These are phyloP conservation scores for Antrozous pallidus DNA, from an alignment of 2,797 vertebrate genomes.

Conservation along the genomic window DNA sequence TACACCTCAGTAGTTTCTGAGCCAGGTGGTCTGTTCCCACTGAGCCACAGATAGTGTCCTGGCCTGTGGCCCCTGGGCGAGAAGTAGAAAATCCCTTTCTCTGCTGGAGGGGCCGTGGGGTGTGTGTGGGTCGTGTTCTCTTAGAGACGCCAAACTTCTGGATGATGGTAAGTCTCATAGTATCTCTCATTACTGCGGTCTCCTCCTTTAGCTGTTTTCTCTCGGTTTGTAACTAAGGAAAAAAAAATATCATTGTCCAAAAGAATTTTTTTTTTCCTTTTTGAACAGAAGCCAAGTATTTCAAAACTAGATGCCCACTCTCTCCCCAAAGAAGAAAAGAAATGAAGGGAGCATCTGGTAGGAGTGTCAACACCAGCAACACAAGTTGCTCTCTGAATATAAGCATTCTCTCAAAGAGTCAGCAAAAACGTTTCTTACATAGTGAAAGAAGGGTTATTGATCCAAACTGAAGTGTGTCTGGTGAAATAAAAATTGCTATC, in stretches of 20 bases:
- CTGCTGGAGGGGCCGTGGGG: background rate
- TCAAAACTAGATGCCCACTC: background rate
- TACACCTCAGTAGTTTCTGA: background rate
- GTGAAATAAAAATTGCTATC: background rate
- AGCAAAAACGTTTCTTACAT: conserved; percentile 7
- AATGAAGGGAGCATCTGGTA: background rate
- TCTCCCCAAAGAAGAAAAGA: background rate
- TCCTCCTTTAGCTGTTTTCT: background rate
- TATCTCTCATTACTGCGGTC: background rate
- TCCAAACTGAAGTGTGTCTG: background rate
- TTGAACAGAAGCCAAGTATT: conserved; percentile 45
- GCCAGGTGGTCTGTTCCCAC: background rate
- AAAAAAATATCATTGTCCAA: background rate
- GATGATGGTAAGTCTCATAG: background rate
- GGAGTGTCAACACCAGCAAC: background rate
- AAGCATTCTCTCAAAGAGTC: background rate
- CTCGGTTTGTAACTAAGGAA: background rate
- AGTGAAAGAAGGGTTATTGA: background rate
- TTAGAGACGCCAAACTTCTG: background rate
- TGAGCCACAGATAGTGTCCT: background rate
- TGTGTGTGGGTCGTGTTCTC: conserved; percentile 3
- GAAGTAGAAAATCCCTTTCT: background rate
- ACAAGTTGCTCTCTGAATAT: background rate
- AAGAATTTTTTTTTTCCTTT: conserved; percentile 30
- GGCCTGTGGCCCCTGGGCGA: background rate